Evolutionary conservation across 1,140 invertebrate species (phyloP).

Genomic region (Phthorimaea operculella): DNA sequence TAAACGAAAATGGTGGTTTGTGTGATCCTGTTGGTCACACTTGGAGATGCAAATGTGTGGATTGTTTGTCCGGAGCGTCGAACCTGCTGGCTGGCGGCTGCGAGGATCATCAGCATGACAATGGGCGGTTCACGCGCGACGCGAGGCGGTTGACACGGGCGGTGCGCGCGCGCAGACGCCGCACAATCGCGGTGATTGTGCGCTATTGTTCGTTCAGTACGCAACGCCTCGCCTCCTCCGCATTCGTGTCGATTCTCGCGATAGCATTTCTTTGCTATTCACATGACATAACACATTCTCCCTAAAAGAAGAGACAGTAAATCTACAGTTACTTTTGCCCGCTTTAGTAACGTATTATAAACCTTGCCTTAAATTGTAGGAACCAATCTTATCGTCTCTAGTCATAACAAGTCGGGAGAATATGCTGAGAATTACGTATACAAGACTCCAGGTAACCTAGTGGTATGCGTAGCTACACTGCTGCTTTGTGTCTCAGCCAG

Average conservation of each 20-base stretch:
- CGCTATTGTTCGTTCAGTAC: conserved; percentile 53
- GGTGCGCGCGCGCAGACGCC: conserved; percentile 19
- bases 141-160: conserved; percentile 5
- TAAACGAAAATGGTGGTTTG: conserved; percentile 12
- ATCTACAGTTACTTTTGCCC: no score
- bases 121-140: conserved; percentile 38
- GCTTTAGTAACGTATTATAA: no score
- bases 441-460: no score
- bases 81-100: conserved; percentile 29
- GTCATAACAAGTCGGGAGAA: no score
- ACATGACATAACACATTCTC: no score
- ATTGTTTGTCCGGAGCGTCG: conserved; percentile 50
- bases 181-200: conserved; percentile 50
- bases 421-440: no score
- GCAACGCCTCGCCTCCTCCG: neutral
- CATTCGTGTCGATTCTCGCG: neutral
- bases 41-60: conserved; percentile 39
- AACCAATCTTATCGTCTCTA: no score
- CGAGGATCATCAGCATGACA: conserved; percentile 54
- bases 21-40: conserved; percentile 22
- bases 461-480: no score
- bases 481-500: no score
- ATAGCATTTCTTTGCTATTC: no score
- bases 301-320: no score
- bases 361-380: no score